Evolutionary conservation across 2,888 invertebrate genomes (phyloP), one percentile per base, ranked within the genome.

Genomic region (Xylota segnis): DNA sequence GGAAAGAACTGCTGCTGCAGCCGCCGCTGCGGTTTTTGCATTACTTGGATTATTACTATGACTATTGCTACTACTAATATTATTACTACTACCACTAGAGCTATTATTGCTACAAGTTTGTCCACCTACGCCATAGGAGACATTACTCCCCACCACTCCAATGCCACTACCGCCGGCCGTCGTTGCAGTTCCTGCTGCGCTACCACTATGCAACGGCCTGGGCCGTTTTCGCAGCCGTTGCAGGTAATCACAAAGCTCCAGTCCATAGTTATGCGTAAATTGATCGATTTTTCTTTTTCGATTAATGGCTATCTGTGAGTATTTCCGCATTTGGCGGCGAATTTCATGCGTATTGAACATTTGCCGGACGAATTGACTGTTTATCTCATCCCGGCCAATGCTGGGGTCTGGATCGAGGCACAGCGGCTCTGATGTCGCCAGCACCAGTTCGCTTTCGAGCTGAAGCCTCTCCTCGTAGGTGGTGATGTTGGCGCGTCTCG

Each of bases 341-440:
- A 97, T 94, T 89, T 95, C 94, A 72, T 95, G 95, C 37, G 96
- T 96, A 88, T 96, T 96, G 89, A 96, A 95, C 75, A 96, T 93
- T 88, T 96, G 94, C 76, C 95, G 94, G 65, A 95, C 94, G 88
- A 96, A 96, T 90, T 97, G 96, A 50, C 96, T 92, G 88, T 95
- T 94, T 65, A 97, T 96, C 34, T 96, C 95, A 76, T 96, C 93
- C 63, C 96, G 92, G 32, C 96, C 96, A 50, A 97, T 95, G 29
- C 96, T 94, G 2, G 97, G 97, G 89, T 96, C 95, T 4, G 98
- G 97, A 92, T 98, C 98, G 66, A 98, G 94, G 91, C 98, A 98
- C 40, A 98, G 93, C 5, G 96, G 97, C 12, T 97, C 97, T 87
- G 96, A 95, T 4, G 97, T 96, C 12, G 97, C 96, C 89, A 97